Conservation (phyloP, 1,140 invertebrate genomes). For the Drosophila micromelanica region DNA sequence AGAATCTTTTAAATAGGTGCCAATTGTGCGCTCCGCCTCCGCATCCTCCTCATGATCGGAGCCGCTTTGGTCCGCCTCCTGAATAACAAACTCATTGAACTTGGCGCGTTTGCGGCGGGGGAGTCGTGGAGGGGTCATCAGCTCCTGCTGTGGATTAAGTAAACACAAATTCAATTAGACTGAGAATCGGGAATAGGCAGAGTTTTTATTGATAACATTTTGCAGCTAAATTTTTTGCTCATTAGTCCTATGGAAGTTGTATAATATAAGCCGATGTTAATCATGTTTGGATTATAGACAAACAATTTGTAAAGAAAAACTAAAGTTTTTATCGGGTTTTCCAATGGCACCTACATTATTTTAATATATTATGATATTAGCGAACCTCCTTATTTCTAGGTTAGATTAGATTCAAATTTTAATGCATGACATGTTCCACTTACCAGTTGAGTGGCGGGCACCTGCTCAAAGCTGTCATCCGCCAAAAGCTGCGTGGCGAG, state of each 20-base stretch:
- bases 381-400: too few species aligned
- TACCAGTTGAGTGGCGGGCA: constrained; percentile 68
- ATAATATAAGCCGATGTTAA: too few species aligned
- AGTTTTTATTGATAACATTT: too few species aligned
- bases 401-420: too few species aligned
- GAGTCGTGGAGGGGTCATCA: constrained; percentile 24
- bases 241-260: too few species aligned
- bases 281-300: too few species aligned
- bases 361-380: too few species aligned
- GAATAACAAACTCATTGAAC: constrained; percentile 85
- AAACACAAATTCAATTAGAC: not conserved
- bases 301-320: too few species aligned
- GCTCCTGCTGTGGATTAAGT: not conserved
- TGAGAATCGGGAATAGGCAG: too few species aligned
- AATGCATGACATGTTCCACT: not conserved
- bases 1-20: constrained; percentile 65
- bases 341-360: too few species aligned
- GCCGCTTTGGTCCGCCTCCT: constrained; percentile 86
- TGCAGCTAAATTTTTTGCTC: too few species aligned
- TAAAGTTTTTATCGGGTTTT: too few species aligned
- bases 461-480: constrained; percentile 44
- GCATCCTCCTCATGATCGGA: constrained; percentile 69
- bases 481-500: constrained; percentile 15
- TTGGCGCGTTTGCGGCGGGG: constrained; percentile 49
- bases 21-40: constrained; percentile 60